Conservation (phyloP, 53 echinoderm and acorn worm genomes). For the Temnopleurus reevesii region DNA sequence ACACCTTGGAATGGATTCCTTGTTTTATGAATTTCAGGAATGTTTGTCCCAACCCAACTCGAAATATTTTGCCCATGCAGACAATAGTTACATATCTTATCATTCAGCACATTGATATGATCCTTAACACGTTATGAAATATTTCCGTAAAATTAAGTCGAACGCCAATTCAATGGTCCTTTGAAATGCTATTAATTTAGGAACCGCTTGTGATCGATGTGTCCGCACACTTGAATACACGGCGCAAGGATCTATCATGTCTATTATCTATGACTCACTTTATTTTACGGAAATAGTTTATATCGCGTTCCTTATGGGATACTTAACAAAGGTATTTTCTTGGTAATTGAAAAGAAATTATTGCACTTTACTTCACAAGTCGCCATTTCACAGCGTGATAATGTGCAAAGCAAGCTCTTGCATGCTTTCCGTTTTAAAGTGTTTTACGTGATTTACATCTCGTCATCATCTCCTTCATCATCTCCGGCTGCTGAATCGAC, state of each 20-base stretch:
- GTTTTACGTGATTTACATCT: neutral
- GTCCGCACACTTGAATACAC: neutral
- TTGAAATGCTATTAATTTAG: too few relatives aligned
- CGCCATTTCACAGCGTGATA: neutral
- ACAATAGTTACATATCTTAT: too few relatives aligned
- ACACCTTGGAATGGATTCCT: neutral
- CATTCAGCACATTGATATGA: too few relatives aligned
- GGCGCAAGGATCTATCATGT: neutral
- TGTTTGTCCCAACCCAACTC: too few relatives aligned
- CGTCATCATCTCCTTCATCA: slow-evolving; percentile 52
- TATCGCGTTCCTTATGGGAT: too few relatives aligned
- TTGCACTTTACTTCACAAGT: neutral
- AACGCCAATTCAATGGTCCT: too few relatives aligned
- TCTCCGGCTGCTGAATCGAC: slow-evolving; percentile 16
- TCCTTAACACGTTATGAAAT: too few relatives aligned
- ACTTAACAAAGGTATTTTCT: neutral
- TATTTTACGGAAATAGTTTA: too few relatives aligned
- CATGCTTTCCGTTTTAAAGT: neutral
- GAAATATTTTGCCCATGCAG: too few relatives aligned
- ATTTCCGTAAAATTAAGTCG: too few relatives aligned
- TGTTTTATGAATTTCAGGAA: neutral
- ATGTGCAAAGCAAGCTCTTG: neutral
- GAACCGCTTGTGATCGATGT: too few relatives aligned
- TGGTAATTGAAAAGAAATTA: neutral
- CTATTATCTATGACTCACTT: too few relatives aligned